Evolutionary conservation across 2,113 vertebrate genomes (phyloP).

Genomic region (Urocolius indicus): DNA sequence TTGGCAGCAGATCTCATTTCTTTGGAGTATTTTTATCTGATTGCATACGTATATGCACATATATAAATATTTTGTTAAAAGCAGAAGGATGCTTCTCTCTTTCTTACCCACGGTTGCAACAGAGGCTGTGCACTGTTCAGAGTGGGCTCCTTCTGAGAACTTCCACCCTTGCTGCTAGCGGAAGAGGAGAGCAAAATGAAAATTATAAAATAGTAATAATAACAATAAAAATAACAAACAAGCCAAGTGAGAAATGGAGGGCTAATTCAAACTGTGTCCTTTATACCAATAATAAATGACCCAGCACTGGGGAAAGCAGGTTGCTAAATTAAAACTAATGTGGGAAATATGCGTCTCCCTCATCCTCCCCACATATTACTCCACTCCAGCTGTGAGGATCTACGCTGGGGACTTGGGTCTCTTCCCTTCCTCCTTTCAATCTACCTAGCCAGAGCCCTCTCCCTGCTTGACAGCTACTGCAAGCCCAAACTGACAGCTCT

Average conservation of each 20-base stretch:
- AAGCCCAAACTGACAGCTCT: constrained; percentile 95
- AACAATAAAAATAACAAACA: constrained; percentile 68
- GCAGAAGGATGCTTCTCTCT: neutral
- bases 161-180: neutral
- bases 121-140: neutral
- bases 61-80: constrained; percentile 65
- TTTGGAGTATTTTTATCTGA: constrained; percentile 49
- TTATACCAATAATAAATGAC: constrained; percentile 75
- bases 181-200: constrained; percentile 1
- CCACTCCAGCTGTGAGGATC: neutral
- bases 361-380: neutral
- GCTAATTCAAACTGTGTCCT: constrained; percentile 68
- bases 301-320: constrained; percentile 39
- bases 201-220: constrained; percentile 39
- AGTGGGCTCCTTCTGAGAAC: neutral
- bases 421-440: constrained; percentile 83
- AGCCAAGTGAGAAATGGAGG: constrained; percentile 38
- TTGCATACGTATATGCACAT: constrained; percentile 41
- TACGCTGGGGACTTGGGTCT: constrained; percentile 32
- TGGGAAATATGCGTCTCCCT: neutral
- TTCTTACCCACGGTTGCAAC: neutral
- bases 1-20: constrained; percentile 39
- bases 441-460: constrained; percentile 77
- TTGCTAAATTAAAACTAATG: constrained; percentile 72
- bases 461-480: constrained; percentile 86